A percentile compares a stretch with the other conserved stretches of the same genome.
phyloP scores from a whole-genome alignment of 2,888 invertebrate genomes.

The Nephrocerus scutellatus region DNA sequence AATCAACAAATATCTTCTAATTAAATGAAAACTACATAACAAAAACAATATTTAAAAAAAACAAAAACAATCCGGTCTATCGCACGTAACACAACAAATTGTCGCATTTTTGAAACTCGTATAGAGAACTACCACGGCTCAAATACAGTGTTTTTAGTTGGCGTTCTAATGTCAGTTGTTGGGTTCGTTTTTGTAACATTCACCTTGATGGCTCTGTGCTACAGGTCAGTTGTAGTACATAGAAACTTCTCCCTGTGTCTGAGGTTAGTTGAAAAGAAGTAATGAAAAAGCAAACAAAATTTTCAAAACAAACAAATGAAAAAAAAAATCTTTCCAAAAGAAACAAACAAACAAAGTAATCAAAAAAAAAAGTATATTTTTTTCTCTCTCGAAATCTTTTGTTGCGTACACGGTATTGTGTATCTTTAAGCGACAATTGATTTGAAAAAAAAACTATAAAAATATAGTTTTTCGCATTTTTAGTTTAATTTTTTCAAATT shows the following conservation, averaged over 20 bases:
- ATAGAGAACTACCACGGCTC: slow-evolving; percentile 95
- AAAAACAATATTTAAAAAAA: slow-evolving; percentile 14
- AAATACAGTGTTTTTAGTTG: slow-evolving; percentile 95
- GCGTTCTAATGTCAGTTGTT: slow-evolving; percentile 97
- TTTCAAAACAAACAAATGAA: slow-evolving; percentile 13
- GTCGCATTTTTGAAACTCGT: slow-evolving; percentile 36
- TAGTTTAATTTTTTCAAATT: slow-evolving; percentile 1
- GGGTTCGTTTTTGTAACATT: slow-evolving; percentile 98
- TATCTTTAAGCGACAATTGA: too few species aligned
- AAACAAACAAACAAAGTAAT: slow-evolving; percentile 7
- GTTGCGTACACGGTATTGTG: too few species aligned
- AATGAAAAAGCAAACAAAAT: slow-evolving; percentile 44
- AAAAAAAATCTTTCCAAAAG: slow-evolving; percentile 11
- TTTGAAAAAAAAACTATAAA: too few species aligned
- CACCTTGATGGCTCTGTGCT: slow-evolving; percentile 98
- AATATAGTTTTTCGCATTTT: slow-evolving; percentile 1
- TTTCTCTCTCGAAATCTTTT: slow-evolving; percentile 13
- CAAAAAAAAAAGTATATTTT: slow-evolving; percentile 7
- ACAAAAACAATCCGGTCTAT: too few species aligned
- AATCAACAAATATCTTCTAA: slow-evolving; percentile 3
- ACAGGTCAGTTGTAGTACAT: slow-evolving; percentile 99
- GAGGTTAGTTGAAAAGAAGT: slow-evolving; percentile 93
- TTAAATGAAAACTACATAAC: slow-evolving; percentile 7
- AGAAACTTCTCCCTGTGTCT: slow-evolving; percentile 97
- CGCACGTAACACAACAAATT: too few species aligned